Base-by-base conservation (phyloP, 2,113 vertebrate species). In the Paraplagusia blochii region DNA sequence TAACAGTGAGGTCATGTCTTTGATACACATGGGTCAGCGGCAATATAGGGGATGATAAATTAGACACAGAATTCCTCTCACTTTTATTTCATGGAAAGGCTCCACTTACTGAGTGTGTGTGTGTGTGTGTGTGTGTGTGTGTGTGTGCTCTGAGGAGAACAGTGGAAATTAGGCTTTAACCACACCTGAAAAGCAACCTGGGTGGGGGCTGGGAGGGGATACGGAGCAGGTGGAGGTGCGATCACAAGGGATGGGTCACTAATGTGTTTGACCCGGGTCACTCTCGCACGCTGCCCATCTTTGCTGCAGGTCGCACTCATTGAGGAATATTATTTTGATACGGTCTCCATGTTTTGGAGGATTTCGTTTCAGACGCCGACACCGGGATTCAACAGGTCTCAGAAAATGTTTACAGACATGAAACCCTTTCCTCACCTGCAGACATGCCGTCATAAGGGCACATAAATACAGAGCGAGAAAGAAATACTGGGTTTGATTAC, bases 31-130 rank as follows among this genome's bases (percentile, higher is more conserved):
- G 87, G 89, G 89, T 91, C 88, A 91, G 79, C 47, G 17, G 75
- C 59, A 84, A 90, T 90, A 86, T 86, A 88, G 83, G 83, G 77
- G 84, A 85, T 89, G 85, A 91, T 90, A 87, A 89, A 90, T 92
- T 88, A 88, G 84, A 88, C 79, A 71, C 77, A 77, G 75, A 83
- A 86, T 88, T 87, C 77, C 72, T 83, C 66, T 73, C 72, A 71
- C 66, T 79, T 53, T 76, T 74, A 69, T 79, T 83, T 69, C 72
- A 57, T 16, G 70, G 79, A 85, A 75, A 82, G 64, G 64, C 64
- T 60, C 59, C 59, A 53, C 75, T 64, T 46, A 44, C 63, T 54
- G 54, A 77, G 17, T 48, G 47, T 22, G 51, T 48, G 53, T 29
- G 49, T 36, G 35, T 54, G 39, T 56, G 47, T 46, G 1, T 64